These are phyloP conservation scores for Troilus luridus DNA, from an alignment of 2,888 invertebrate genomes.

Conservation along the genomic window DNA sequence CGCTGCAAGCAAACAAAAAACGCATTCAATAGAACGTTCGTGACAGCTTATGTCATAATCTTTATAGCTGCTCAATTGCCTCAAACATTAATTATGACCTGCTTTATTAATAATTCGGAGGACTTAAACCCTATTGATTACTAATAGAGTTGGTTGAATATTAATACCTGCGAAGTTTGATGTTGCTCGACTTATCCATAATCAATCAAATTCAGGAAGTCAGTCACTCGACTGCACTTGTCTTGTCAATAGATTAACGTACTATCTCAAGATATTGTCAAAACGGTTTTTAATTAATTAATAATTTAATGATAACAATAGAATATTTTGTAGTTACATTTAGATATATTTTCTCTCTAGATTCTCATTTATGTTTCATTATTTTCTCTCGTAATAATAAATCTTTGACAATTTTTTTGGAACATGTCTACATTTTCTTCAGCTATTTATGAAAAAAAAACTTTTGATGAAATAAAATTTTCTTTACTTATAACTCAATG, in stretches of 20 bases:
- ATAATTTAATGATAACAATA: neutral
- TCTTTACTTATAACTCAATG: too few relatives aligned
- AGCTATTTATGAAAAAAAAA: too few relatives aligned
- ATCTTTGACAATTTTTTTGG: too few relatives aligned
- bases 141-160: neutral
- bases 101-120: neutral
- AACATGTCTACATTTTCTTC: too few relatives aligned
- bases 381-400: too few relatives aligned
- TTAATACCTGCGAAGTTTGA: neutral
- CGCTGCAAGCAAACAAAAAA: too few relatives aligned
- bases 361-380: too few relatives aligned
- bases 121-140: neutral
- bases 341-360: too few relatives aligned
- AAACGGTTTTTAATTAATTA: neutral
- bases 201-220: constrained; percentile 14
- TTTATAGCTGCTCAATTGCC: too few relatives aligned
- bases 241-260: neutral
- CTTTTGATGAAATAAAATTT: too few relatives aligned
- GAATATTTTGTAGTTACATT: neutral
- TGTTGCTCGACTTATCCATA: neutral
- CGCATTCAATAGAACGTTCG: too few relatives aligned
- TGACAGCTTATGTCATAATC: too few relatives aligned
- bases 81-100: neutral
- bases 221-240: neutral
- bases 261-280: neutral